These are phyloP conservation scores for Diglossa cyanea DNA, from an alignment of 2,797 vertebrate species.

Conservation along the genomic window DNA sequence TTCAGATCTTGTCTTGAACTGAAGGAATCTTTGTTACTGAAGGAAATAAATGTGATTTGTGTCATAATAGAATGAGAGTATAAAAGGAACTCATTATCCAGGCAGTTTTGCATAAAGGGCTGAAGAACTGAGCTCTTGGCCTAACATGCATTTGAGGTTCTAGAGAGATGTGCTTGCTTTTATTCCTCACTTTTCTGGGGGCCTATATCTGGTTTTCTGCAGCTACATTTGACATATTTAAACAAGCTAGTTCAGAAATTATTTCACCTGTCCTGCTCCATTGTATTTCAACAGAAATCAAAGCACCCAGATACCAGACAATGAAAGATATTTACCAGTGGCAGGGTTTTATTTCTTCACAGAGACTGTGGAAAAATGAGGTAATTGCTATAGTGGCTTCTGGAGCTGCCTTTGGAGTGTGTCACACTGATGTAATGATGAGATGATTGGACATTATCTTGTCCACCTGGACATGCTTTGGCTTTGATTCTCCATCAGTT, in stretches of 20 bases:
- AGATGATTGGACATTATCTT: conserved; percentile 11
- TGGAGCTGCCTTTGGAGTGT: conserved; percentile 37
- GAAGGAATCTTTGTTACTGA: background rate
- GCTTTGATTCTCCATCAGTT: conserved; percentile 55
- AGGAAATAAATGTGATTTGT: background rate
- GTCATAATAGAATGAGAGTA: background rate
- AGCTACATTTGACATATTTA: background rate
- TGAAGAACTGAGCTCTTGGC: background rate
- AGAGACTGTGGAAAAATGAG: conserved; percentile 6
- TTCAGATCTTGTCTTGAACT: background rate
- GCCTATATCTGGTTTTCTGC: background rate
- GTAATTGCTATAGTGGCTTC: conserved; percentile 10
- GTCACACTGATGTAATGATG: conserved; percentile 24
- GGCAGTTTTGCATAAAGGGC: background rate
- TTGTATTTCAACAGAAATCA: background rate
- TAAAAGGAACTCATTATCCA: background rate
- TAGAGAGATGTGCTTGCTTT: background rate
- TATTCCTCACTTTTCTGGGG: background rate
- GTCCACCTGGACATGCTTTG: conserved; percentile 22
- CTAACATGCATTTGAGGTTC: background rate
- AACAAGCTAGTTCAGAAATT: background rate
- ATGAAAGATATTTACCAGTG: background rate
- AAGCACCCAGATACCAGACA: background rate
- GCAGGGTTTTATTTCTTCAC: conserved; percentile 37
- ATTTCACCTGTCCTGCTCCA: background rate